Evolutionary conservation across 1,140 invertebrate genomes (phyloP).

Genomic region (Myzus persicae): DNA sequence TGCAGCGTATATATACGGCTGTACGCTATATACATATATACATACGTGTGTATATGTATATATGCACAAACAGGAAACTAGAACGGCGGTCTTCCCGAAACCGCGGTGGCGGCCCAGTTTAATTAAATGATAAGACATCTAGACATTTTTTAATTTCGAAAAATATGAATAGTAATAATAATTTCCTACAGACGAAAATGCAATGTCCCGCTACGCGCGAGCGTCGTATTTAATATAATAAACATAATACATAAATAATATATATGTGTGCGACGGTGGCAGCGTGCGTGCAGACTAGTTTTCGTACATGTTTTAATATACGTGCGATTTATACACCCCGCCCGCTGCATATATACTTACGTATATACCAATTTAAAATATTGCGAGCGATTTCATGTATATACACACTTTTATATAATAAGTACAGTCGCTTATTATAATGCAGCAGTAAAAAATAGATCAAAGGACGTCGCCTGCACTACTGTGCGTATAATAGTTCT

Average conservation of each 20-base stretch:
- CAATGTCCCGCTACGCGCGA: constrained; percentile 33
- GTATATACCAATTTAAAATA: not conserved
- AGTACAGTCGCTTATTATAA: not conserved
- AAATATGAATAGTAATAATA: constrained; percentile 52
- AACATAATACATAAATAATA: not conserved
- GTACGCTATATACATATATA: not conserved
- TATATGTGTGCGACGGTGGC: not conserved
- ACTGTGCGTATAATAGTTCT: not conserved
- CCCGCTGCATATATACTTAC: not conserved
- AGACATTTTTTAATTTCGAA: constrained; percentile 56
- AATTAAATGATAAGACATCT: constrained; percentile 58
- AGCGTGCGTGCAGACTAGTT: constrained; percentile 11
- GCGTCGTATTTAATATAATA: not conserved
- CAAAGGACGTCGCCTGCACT: not conserved
- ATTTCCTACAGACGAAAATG: constrained; percentile 37
- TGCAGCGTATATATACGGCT: too few relatives aligned
- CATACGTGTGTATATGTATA: not conserved
- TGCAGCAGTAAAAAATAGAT: not conserved
- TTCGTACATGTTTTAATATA: not conserved
- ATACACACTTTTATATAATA: not conserved
- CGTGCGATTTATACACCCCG: not conserved
- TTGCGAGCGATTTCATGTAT: not conserved
- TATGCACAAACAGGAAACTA: constrained; percentile 42
- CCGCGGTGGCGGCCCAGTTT: constrained; percentile 39
- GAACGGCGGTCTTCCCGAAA: constrained; percentile 47